These are phyloP conservation scores for Limnephilus marmoratus DNA, from an alignment of 2,888 invertebrate species.

Conservation along the genomic window DNA sequence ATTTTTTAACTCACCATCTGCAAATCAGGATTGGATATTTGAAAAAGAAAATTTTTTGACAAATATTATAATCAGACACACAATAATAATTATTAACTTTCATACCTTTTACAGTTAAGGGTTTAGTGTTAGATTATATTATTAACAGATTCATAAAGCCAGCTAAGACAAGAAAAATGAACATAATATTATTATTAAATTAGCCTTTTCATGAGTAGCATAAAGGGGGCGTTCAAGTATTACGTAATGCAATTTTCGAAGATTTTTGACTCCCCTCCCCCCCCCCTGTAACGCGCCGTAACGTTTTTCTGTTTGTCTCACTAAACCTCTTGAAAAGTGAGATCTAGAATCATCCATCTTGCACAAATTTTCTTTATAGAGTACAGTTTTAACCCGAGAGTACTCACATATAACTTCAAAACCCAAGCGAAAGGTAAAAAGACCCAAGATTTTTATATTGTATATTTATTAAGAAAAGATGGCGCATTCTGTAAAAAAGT, in stretches of 20 bases:
- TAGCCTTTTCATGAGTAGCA: background rate
- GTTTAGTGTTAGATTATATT: background rate
- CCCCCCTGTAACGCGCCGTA: too few species aligned
- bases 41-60: slow-evolving; percentile 54
- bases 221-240: too few species aligned
- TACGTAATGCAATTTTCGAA: too few species aligned
- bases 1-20: slow-evolving; percentile 57
- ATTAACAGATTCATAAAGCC: background rate
- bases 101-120: background rate
- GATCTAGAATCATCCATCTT: background rate
- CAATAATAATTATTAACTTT: background rate
- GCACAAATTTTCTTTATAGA: too few species aligned
- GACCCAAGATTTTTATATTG: background rate
- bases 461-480: background rate
- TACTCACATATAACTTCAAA: too few species aligned
- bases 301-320: too few species aligned
- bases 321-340: background rate
- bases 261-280: too few species aligned
- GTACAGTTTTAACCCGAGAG: too few species aligned
- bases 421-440: too few species aligned
- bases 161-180: too few species aligned
- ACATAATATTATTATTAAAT: background rate
- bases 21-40: slow-evolving; percentile 52
- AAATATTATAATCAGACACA: slow-evolving; percentile 18
- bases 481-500: background rate